Percentiles rank a stretch among this genome's conserved stretches.
These are phyloP conservation scores for Heliconius congener DNA, from an alignment of 1,140 invertebrate species.

Conservation along the genomic window DNA sequence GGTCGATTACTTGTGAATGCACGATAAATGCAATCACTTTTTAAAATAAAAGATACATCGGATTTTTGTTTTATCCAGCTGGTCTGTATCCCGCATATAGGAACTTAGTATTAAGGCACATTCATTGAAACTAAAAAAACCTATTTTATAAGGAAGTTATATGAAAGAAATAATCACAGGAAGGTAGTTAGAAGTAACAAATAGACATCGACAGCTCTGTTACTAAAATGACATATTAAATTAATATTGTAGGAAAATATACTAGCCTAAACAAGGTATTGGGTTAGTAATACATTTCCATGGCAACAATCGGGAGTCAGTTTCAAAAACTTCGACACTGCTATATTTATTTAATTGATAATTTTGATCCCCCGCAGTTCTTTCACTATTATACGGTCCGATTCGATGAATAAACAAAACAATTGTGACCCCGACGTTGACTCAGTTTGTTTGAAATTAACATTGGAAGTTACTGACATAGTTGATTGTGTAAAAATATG, in stretches of 20 bases:
- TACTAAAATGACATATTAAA: not conserved
- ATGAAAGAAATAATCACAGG: not conserved
- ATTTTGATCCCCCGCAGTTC: not conserved
- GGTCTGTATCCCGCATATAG: too few relatives aligned
- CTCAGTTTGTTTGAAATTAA: not conserved
- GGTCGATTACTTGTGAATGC: constrained; percentile 9
- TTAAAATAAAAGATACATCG: not conserved
- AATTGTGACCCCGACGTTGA: not conserved
- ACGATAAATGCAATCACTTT: constrained; percentile 4
- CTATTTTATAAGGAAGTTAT: not conserved
- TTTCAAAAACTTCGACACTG: not conserved
- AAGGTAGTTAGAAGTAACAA: not conserved
- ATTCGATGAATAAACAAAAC: not conserved
- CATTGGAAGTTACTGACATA: not conserved
- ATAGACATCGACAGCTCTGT: not conserved
- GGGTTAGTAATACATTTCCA: not conserved
- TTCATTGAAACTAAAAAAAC: not conserved
- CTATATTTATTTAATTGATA: not conserved
- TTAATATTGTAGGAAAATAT: not conserved
- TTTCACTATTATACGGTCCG: not conserved
- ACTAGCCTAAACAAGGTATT: not conserved
- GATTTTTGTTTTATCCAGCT: too few relatives aligned
- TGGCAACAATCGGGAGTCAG: not conserved
- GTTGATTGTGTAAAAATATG: too few relatives aligned
- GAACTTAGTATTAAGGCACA: too few relatives aligned